Conservation (phyloP, 2,113 vertebrate genomes). For the Lota lota region DNA sequence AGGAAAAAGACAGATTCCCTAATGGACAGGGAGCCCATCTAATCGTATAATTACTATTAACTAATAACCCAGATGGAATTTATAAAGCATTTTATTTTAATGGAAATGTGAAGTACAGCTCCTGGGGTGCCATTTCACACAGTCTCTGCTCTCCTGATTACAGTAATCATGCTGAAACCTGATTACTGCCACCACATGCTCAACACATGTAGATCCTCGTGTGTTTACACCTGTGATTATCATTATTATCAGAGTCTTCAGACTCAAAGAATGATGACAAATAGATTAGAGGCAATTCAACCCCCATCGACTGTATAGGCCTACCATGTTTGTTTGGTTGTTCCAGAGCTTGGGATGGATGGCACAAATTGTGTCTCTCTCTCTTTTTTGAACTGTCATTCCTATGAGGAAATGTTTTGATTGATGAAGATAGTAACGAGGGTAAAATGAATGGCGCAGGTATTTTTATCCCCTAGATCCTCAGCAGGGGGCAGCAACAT, state of each 20-base stretch:
- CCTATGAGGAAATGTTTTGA: no score
- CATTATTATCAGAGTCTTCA: background rate
- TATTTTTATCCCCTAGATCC: background rate
- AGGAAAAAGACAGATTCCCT: no score
- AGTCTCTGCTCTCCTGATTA: constrained; percentile 16
- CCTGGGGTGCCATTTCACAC: constrained; percentile 11
- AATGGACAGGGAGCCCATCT: no score
- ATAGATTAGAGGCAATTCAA: background rate
- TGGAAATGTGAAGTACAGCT: background rate
- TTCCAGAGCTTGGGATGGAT: background rate
- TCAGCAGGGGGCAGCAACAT: constrained; percentile 64
- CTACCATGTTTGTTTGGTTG: no score
- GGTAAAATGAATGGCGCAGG: background rate
- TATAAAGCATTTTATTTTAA: constrained; percentile 9
- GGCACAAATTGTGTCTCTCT: no score
- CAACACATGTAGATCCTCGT: constrained; percentile 5
- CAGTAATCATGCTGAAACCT: constrained; percentile 15
- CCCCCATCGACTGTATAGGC: no score
- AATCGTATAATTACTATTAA: no score
- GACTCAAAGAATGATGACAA: background rate
- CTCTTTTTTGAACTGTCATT: no score
- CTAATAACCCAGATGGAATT: constrained; percentile 13
- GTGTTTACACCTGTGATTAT: constrained; percentile 16
- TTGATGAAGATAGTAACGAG: no score
- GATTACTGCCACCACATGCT: constrained; percentile 16